Evolutionary conservation across 2,888 invertebrate species (phyloP), one percentile per base, ranked within the genome.

Genomic region (Actias luna): DNA sequence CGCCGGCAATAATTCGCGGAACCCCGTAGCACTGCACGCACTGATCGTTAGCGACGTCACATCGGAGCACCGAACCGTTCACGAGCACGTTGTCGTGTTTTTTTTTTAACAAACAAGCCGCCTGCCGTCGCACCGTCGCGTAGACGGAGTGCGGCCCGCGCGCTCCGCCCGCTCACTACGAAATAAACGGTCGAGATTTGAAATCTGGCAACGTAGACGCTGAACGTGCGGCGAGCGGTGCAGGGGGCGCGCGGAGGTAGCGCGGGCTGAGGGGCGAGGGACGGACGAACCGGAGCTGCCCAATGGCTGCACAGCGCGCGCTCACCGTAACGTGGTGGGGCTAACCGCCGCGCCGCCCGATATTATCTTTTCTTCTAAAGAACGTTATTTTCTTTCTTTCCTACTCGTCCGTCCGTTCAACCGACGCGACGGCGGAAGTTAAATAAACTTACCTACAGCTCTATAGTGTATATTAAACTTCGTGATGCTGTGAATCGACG

Each of bases 161-260:
- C 88, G 76, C 82, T 77, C 70, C 83, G 87, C 76, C 80, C 79
- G 88, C 83, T 87, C 88, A 83, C 84, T 81, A 83, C 84, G 87
- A 90, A 93, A 92, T 93, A 93, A 92, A 92, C 93, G 92, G 93
- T 89, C 87, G 92, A 91, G 93, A 93, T 93, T 93, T 93, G 80
- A 93, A 93, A 92, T 92, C 89, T 88, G 86, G 80, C 81, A 85
- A 86, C 83, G 83, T 87, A 89, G 91, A 91, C 92, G 90, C 90
- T 85, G 90, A 86, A 89, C 87, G 84, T 80, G 86, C 87, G 85
- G 75, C 78, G 76, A n/a, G n/a, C n/a, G n/a, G n/a, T n/a, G n/a
- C n/a, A n/a, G n/a, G n/a, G n/a, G n/a, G n/a, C n/a, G n/a, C n/a
- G n/a, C n/a, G n/a, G n/a, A n/a, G n/a, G n/a, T n/a, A n/a, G n/a